Evolutionary conservation across 2,888 invertebrate species (phyloP), one percentile per base, ranked within the genome.

Genomic region (Germaria angustata): DNA sequence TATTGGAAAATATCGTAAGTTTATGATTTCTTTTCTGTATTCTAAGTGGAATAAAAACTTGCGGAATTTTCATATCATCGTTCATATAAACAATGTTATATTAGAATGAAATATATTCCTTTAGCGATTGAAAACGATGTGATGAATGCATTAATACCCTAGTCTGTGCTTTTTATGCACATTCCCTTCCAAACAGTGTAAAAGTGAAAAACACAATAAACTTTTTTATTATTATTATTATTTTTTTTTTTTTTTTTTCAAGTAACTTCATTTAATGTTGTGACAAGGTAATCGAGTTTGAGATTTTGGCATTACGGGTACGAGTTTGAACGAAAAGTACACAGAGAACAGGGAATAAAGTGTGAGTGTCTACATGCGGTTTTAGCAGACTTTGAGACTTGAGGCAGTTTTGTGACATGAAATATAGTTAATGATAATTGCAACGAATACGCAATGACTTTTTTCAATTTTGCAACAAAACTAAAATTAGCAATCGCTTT

Each of bases 241-340:
- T n/a, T n/a, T n/a, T n/a, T n/a, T n/a, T n/a, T n/a, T 24, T 49
- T 49, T 51, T 59, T 15, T 28, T 55, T 55, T 5, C 15, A 57
- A 57, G 55, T 46, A 49, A 59, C 57, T 72, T 66, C 20, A 61
- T 44, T 61, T 53, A 66, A 80, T 73, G 59, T 61, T 73, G 72
- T 36, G 51, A 80, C 79, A 80, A 80, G 79, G 79, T 73, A 80
- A 80, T 72, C 79, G 66, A 80, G 79, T 80, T 80, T 51, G 44
- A 68, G 53, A 57, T 80, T 80, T 73, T 44, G 51, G 51, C 13
- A 73, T 71, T 46, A 46, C 36, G 28, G 63, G 61, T 78, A 39
- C 44, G 17, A 75, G 36, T 57, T 55, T 57, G 51, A 66, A 72
- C 73, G 36, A 73, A 80, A 53, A 49, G 11, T 66, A n/a, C 41